Evolutionary conservation across 1,140 invertebrate species (phyloP), one percentile per base, ranked within the genome.

Genomic region (Lasioglossum albipes): DNA sequence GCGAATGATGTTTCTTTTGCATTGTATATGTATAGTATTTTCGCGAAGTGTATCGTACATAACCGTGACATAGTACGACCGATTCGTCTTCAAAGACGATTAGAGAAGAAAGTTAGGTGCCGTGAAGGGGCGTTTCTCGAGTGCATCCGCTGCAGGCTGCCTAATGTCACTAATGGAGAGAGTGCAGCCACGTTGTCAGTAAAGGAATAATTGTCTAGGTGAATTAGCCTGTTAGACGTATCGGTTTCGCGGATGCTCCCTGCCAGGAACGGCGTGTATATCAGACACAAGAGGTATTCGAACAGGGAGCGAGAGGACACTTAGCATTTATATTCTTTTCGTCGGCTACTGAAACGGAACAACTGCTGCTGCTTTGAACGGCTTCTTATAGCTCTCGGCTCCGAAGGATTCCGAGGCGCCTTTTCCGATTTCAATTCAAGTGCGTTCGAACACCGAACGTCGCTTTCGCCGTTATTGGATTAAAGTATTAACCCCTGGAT

Each of bases 161-260:
- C 75, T 85, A 84, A 84, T 75, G 61, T 69, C 64, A 52, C 72
- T 86, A 86, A 86, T 86, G 84, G 84, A 82, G 85, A 64, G 72
- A 64, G 65, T 62, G 65, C 49, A n/a, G 49, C 9, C 45, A 12
- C 27, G 65, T 59, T 27, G 31, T 22, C 66, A 20, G 59, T 27
- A 16, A 42, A 71, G 59, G 66, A 83, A 86, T 86, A 83, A 86
- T 86, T 83, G 64, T 70, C 62, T 59, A 42, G 57, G 54, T 36
- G 65, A 61, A 82, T 76, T 84, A 73, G 69, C 31, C 49, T 42
- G 70, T 62, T 66, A 65, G 41, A 31, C 54, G 41, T 7, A 41
- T 64, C 54, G 27, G 75, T 80, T 57, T 59, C 7, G 36, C 10
- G 70, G 27, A 13, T 49, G 10, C 10, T 71, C 45, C 36, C 2